These are phyloP conservation scores for Mellivora capensis DNA, from an alignment of 2,113 vertebrate species.

Conservation along the genomic window DNA sequence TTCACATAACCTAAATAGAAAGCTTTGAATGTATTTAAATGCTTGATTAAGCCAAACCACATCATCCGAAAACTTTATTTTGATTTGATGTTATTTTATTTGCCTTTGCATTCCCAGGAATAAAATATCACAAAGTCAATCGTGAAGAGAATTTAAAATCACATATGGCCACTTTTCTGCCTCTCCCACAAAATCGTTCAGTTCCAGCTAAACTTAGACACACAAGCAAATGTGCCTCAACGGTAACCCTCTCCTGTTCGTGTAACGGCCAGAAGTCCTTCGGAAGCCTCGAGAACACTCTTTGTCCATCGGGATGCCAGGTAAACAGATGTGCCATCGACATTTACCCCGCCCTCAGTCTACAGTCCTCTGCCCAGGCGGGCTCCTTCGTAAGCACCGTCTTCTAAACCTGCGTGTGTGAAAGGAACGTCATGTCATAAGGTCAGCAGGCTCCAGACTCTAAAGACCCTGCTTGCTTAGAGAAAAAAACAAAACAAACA, in stretches of 20 bases:
- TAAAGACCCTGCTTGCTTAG: background rate
- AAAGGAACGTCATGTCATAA: background rate
- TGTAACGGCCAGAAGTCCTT: background rate
- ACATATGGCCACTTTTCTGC: background rate
- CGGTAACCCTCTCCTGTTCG: background rate
- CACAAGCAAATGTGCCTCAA: background rate
- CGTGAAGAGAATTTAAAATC: background rate
- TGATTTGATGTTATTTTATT: background rate
- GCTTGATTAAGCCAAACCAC: slow-evolving; percentile 18
- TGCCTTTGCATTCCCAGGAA: background rate
- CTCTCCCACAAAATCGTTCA: background rate
- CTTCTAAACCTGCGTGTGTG: background rate
- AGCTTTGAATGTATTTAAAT: background rate
- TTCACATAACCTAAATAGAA: background rate
- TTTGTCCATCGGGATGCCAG: no score
- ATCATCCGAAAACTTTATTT: background rate
- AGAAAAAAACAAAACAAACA: no score
- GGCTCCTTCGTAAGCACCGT: background rate
- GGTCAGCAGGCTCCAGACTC: background rate
- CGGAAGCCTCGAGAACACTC: accelerated
- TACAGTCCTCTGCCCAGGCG: background rate
- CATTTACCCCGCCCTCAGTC: background rate
- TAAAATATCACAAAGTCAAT: slow-evolving; percentile 2
- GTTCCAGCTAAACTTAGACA: background rate
- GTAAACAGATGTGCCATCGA: background rate